Evolutionary conservation across 2,113 vertebrate genomes (phyloP).

Genomic region (Nothobranchius kuhntae): DNA sequence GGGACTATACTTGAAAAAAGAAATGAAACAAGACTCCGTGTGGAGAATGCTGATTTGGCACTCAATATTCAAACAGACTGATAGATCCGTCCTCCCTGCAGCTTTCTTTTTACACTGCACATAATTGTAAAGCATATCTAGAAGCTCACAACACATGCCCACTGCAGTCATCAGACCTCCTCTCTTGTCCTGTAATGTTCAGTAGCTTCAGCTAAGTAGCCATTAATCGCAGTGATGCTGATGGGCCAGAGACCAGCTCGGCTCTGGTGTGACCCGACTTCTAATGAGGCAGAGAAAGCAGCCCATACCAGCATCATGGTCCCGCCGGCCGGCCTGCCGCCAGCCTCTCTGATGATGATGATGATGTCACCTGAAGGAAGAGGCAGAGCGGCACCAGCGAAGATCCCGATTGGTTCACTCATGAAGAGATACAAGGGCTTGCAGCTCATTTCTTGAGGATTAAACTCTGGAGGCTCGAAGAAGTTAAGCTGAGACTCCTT

Average conservation of each 20-base stretch:
- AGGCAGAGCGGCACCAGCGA: background rate
- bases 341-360: constrained; percentile 34
- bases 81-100: constrained; percentile 40
- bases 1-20: constrained; percentile 42
- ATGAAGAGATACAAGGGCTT: constrained; percentile 14
- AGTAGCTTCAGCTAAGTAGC: constrained; percentile 51
- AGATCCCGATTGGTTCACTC: constrained; percentile 9
- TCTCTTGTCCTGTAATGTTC: constrained; percentile 43
- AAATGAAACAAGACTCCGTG: constrained; percentile 47
- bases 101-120: constrained; percentile 37
- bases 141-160: constrained; percentile 31
- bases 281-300: constrained; percentile 34
- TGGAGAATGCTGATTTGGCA: constrained; percentile 61
- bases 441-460: constrained; percentile 55
- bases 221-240: constrained; percentile 45
- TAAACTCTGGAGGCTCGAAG: constrained; percentile 51
- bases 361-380: constrained; percentile 58
- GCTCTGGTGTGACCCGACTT: constrained; percentile 44
- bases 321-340: constrained; percentile 1
- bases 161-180: constrained; percentile 42
- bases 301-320: background rate
- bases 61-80: constrained; percentile 31
- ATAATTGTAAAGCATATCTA: constrained; percentile 51
- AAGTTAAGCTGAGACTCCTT: constrained; percentile 44
- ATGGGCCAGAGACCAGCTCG: constrained; percentile 49